Conservation (phyloP, 2,797 vertebrate species). For the Taenioides sp. region DNA sequence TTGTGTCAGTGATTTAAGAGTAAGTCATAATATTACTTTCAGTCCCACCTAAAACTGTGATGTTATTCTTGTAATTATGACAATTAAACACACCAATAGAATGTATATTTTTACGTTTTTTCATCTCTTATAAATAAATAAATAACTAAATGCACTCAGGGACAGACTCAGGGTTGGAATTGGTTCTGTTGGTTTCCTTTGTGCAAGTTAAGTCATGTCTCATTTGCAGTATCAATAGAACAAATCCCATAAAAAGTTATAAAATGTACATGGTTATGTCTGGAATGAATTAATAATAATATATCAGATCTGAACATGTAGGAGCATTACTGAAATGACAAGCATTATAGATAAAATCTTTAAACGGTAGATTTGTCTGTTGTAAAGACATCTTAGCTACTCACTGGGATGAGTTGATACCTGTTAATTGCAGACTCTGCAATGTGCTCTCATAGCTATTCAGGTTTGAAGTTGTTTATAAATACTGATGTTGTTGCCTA, state of each 20-base stretch:
- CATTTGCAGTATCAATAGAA: constrained; percentile 43
- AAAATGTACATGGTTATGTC: neutral
- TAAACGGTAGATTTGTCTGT: neutral
- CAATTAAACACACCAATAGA: no score
- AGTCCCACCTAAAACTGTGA: neutral
- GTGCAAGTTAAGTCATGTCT: constrained; percentile 63
- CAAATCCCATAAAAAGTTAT: constrained; percentile 16
- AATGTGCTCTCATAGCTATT: constrained; percentile 5
- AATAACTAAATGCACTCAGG: constrained; percentile 18
- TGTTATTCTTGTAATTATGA: neutral
- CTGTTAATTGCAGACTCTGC: constrained; percentile 16
- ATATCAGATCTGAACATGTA: constrained; percentile 22
- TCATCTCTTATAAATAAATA: no score
- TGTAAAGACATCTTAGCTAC: neutral
- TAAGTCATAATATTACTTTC: no score
- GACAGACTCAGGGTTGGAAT: constrained; percentile 34
- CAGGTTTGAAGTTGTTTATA: neutral
- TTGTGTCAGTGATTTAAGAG: neutral
- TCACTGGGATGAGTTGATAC: constrained; percentile 23
- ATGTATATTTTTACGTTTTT: neutral
- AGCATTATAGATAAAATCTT: constrained; percentile 20
- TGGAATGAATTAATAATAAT: constrained; percentile 9
- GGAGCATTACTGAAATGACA: constrained; percentile 11
- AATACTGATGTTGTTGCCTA: neutral
- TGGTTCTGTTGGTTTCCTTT: constrained; percentile 35